phyloP scores from a whole-genome alignment of 23 tunicate species.

The Oikopleura vanhoeffeni region DNA sequence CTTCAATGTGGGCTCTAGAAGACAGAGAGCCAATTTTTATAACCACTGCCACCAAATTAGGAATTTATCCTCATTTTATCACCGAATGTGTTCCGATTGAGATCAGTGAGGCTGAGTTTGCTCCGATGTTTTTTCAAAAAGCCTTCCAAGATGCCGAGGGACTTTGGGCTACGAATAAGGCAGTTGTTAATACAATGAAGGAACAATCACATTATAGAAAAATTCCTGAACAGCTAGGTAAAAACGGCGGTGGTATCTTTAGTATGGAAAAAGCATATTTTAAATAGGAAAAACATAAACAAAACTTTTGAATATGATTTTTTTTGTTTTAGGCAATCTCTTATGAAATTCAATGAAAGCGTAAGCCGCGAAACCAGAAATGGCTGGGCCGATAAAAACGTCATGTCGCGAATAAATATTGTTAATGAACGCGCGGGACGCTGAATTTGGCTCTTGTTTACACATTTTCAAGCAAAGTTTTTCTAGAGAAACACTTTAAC shows the following conservation, averaged over 20 bases:
- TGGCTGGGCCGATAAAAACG: no score
- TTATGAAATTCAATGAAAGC: no score
- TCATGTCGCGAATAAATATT: no score
- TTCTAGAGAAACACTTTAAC: no score
- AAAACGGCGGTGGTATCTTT: neutral
- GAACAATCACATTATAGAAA: neutral
- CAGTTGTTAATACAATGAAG: conserved; percentile 37
- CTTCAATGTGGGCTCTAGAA: neutral
- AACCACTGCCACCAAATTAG: neutral
- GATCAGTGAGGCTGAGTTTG: conserved; percentile 39
- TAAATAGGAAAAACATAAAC: no score
- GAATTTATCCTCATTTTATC: conserved; percentile 41
- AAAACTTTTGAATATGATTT: no score
- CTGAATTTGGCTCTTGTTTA: no score
- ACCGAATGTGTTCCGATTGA: conserved; percentile 75
- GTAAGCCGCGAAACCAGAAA: no score
- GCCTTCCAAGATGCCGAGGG: conserved; percentile 84
- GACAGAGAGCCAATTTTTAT: neutral
- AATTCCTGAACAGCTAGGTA: neutral
- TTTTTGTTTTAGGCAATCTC: no score
- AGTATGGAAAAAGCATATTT: no score
- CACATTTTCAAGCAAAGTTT: no score
- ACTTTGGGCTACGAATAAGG: conserved; percentile 65
- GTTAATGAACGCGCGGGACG: no score
- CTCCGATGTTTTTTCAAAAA: conserved; percentile 89